A percentile compares a stretch with the other conserved stretches of the same genome.
These are phyloP conservation scores for Mohoua ochrocephala DNA, from an alignment of 2,113 vertebrate genomes.

Conservation along the genomic window DNA sequence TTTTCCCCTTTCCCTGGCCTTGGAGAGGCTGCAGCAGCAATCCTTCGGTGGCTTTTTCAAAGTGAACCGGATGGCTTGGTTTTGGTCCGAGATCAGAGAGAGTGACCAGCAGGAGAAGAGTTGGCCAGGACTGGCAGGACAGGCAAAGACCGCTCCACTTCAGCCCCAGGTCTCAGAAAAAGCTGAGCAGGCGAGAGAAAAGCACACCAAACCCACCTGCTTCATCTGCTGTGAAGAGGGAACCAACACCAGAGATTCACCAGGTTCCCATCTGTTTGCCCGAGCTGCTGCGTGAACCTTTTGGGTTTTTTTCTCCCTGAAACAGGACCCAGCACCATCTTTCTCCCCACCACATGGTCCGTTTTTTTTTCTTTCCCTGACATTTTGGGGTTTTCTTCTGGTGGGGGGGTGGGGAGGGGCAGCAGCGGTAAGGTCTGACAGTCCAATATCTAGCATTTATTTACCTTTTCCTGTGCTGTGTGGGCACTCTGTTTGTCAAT, in stretches of 20 bases:
- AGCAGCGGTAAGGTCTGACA: background rate
- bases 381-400: background rate
- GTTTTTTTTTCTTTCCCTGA: background rate
- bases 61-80: background rate
- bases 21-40: background rate
- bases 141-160: background rate
- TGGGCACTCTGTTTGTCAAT: background rate
- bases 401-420: too few species aligned
- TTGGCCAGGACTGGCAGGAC: too few species aligned
- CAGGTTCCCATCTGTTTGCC: background rate
- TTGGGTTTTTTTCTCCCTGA: background rate
- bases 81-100: background rate
- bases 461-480: background rate
- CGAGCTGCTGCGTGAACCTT: accelerated
- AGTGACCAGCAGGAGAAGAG: too few species aligned
- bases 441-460: background rate
- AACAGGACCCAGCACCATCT: background rate
- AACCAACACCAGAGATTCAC: background rate
- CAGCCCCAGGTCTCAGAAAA: background rate
- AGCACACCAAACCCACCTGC: background rate
- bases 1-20: background rate
- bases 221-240: background rate
- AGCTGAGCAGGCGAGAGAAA: background rate
- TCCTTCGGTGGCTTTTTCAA: accelerated
- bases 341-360: background rate